Conservation (phyloP, 2,113 vertebrate genomes). For the Gobiocypris rarus region DNA sequence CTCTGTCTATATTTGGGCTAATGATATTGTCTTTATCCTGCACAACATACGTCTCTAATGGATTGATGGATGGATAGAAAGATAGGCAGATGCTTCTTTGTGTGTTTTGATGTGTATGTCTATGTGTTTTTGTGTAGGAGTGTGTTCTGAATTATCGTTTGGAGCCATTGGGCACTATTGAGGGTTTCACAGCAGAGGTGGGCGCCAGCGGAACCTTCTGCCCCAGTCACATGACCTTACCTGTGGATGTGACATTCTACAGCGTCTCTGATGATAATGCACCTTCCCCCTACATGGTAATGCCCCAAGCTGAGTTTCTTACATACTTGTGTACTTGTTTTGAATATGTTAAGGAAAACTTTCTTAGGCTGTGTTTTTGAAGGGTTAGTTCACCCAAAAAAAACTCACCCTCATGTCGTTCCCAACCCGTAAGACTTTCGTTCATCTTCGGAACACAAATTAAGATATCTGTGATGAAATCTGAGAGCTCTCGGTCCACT, state of each 20-base stretch:
- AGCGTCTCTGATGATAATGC: slow-evolving; percentile 98
- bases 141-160: slow-evolving; percentile 96
- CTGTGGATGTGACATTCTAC: slow-evolving; percentile 98
- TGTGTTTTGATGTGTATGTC: slow-evolving; percentile 21
- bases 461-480: no score
- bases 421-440: no score
- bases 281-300: slow-evolving; percentile 98
- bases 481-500: no score
- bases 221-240: slow-evolving; percentile 95
- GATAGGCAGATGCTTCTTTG: slow-evolving; percentile 1
- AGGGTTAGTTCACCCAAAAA: no score
- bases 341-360: not conserved
- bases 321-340: not conserved
- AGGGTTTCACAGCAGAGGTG: slow-evolving; percentile 95
- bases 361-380: not conserved
- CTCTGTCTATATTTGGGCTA: not conserved
- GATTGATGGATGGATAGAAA: not conserved
- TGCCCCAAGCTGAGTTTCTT: not conserved
- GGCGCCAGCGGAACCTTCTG: slow-evolving; percentile 96
- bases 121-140: slow-evolving; percentile 77
- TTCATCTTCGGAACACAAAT: no score
- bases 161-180: slow-evolving; percentile 88
- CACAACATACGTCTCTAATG: not conserved
- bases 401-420: no score
- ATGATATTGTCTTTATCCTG: not conserved